phyloP scores from a whole-genome alignment of 1,140 invertebrate species.

The Mylabris phalerata region DNA sequence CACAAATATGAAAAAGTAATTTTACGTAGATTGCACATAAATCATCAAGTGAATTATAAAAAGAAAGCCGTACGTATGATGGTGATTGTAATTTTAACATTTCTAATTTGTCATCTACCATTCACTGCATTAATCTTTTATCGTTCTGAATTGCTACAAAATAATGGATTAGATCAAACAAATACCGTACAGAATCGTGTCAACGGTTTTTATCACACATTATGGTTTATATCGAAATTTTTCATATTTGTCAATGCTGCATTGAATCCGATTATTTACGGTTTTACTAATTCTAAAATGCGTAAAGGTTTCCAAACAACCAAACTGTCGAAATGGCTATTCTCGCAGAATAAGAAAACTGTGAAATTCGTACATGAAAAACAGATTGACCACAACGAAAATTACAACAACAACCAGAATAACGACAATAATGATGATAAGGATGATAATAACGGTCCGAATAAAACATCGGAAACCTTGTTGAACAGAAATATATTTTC shows the following conservation, averaged over 20 bases:
- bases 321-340: constrained; percentile 8
- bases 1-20: constrained; percentile 52
- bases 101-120: constrained; percentile 59
- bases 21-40: constrained; percentile 45
- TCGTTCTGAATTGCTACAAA: constrained; percentile 47
- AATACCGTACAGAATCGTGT: constrained; percentile 4
- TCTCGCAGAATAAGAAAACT: background rate
- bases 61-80: constrained; percentile 61
- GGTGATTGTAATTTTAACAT: constrained; percentile 59
- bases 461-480: background rate
- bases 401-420: background rate
- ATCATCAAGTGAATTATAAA: constrained; percentile 53
- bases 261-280: constrained; percentile 9
- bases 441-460: too few relatives aligned
- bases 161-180: background rate
- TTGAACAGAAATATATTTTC: constrained; percentile 7
- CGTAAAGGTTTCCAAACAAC: constrained; percentile 5
- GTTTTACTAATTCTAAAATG: constrained; percentile 2
- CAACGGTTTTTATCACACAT: constrained; percentile 3
- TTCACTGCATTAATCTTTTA: constrained; percentile 61
- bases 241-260: constrained; percentile 8
- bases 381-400: background rate
- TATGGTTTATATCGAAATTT: constrained; percentile 8
- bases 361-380: background rate
- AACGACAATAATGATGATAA: background rate